Base-by-base conservation (phyloP, 2,888 invertebrate genomes). In the Cataglyphis livida region DNA sequence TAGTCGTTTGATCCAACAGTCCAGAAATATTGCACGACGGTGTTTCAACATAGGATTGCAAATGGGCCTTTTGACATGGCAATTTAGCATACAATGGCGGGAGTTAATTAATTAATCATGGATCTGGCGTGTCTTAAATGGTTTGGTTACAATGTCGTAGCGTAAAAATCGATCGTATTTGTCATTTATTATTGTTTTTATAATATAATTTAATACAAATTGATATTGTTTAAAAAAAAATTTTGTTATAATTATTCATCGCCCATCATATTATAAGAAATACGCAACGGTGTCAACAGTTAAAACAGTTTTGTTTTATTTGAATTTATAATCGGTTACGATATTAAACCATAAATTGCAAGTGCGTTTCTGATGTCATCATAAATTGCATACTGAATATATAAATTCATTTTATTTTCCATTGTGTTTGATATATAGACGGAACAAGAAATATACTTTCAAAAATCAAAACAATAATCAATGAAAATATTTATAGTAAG, bases 11-110 rank as follows among this genome's bases (percentile, higher is more conserved):
- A 68, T 35, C 35, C 38, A 48, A 68, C 32, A 44, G 61, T 54
- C 38, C 51, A 68, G 41, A 28, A 38, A 76, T 66, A 71, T 54
- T 73, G 9, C 66, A 48, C 38, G 59, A 71, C 66, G 15, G 21
- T 54, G 68, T 70, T 83, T 64, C 25, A 68, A 38, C 32, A 65
- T 62, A 84, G 41, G 32, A 74, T 48, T 66, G 41, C 38, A 61
- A 35, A 41, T 59, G 66, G 25, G 57, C 21, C 32, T 76, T 81
- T 44, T 51, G 38, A 28, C 61, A 38, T 32, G 48, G 15, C 44
- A 66, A 18, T 88, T 89, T 89, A 86, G 73, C 89, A 89, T 89
- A 89, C 89, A 89, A 89, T 89, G 64, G 18, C 82, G 35, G 25
- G 83, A 81, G 57, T 84, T 76, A 65, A 85, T 74, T 64, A 61